Evolutionary conservation across 2,113 vertebrate genomes (phyloP), one percentile per base, ranked within the genome.

Genomic region (Todiramphus chloris): DNA sequence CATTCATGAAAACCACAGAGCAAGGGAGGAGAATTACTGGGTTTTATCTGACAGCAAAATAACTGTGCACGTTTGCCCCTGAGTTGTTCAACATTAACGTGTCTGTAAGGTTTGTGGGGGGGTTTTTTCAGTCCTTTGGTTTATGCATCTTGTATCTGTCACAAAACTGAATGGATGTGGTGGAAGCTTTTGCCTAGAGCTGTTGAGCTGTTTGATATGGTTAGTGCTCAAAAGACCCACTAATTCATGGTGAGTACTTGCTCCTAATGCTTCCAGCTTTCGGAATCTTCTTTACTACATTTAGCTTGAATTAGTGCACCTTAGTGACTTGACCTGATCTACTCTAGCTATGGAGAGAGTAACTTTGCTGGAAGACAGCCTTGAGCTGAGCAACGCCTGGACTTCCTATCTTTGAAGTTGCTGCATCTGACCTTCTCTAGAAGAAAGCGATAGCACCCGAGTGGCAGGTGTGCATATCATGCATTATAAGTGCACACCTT

Each of bases 231-330:
- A 37, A 89, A 83, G 81, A 73, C 28, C 16, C 23, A 27, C 46
- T 92, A 72, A 88, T 69, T 78, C 72, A 44, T 9, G 4, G 35
- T 59, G 86, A 76, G 41, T 27, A 39, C 83, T 78, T 91, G 62
- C 59, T 92, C 30, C 77, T 96, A 82, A 85, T 95, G 70, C 80
- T 87, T 89, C 64, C 48, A 87, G 53, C 86, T 94, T 89, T 87
- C 69, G 76, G 92, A 76, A 63, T 91, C 87, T 84, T 89, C 90
- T 91, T 95, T 91, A 82, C 81, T 85, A 13, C 74, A 16, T 83
- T 93, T 83, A 87, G 77, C 74, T 89, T 79, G 83, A 95, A 75
- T 94, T 89, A 92, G 69, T 68, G 60, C 69, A 81, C 79, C 48
- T 85, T 44, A 50, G 76, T 95, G 69, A 84, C 69, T 95, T 81